Base-by-base conservation (phyloP, 2,113 vertebrate genomes). In the Chunga burmeisteri region DNA sequence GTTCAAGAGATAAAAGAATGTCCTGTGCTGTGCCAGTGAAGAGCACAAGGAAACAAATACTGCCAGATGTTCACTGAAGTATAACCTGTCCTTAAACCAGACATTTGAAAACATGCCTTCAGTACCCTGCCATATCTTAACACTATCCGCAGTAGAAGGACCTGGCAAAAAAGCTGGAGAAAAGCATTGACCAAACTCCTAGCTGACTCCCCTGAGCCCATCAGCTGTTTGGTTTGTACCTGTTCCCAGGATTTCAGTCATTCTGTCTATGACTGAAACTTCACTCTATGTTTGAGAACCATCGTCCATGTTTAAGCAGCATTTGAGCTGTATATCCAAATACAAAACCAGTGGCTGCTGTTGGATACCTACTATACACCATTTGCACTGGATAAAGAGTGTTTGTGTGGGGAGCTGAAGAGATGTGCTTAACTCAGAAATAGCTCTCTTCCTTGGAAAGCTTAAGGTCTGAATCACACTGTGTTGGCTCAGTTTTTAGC, bases 401-500 rank as follows among this genome's bases (percentile, higher is more conserved):
- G 86, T 81, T 91, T 90, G 94, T 97, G 95, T 90, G 91, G 93
- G 95, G 95, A 94, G 88, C 83, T 70, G 73, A 23, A 62, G 91
- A 42, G 93, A 93, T 49, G 84, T 80, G 89, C 91, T 66, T 16
- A 47, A 59, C 96, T 96, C 95, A 89, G 93, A 97, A 97, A 97
- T 95, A 97, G 95, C 95, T 97, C 47, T 85, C 63, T 97, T 95
- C 95, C 94, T 95, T 96, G 97, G 95, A 96, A 97, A 97, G 95
- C 93, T 96, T 72, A 79, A 95, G 84, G 94, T 68, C 97, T 97
- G 97, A 97, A 95, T 97, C 97, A 97, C 95, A 58, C 83, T 93
- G 95, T 97, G 96, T 97, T 97, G 97, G 97, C 95, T 97, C 96
- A 94, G 94, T 67, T 96, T 93, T 96, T 80, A 95, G 93, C 93